Percentiles rank a stretch among this genome's conserved stretches.
Evolutionary conservation across 2,113 vertebrate genomes (phyloP).

Genomic region (Callipepla squamata): DNA sequence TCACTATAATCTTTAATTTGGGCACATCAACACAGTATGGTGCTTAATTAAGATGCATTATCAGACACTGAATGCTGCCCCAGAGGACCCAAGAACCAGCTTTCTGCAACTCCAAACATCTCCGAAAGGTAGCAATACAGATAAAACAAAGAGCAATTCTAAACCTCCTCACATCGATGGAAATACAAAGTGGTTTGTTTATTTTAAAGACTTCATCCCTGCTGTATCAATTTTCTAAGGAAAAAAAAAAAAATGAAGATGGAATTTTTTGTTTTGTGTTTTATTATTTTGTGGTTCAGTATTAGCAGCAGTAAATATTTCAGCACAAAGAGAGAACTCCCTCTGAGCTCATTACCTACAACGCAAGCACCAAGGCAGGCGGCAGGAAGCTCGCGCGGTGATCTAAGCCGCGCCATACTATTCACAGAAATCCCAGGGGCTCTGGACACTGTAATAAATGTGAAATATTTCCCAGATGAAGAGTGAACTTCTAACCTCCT

Average conservation of each 20-base stretch:
- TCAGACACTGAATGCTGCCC: not conserved
- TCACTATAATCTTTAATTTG: not conserved
- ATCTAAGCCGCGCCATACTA: conserved; percentile 50
- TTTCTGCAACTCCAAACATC: not conserved
- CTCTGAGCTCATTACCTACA: conserved; percentile 16
- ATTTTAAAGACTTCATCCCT: not conserved
- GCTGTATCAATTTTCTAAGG: not conserved
- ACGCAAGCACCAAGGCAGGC: conserved; percentile 21
- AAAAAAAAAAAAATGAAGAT: conserved; percentile 35
- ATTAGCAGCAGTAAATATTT: conserved; percentile 35
- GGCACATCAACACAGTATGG: not conserved
- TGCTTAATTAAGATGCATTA: not conserved
- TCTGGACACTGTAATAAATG: conserved; percentile 36
- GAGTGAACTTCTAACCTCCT: conserved; percentile 76
- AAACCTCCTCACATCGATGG: not conserved
- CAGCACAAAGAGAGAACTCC: conserved; percentile 19
- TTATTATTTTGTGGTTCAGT: not conserved
- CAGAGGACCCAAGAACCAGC: not conserved
- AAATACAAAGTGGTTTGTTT: not conserved
- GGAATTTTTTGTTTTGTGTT: not conserved
- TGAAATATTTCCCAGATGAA: conserved; percentile 78
- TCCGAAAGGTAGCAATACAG: fast-evolving
- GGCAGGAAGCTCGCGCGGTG: conserved; percentile 58
- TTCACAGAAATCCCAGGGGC: conserved; percentile 45
- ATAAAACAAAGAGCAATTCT: not conserved